Base-by-base conservation (phyloP, 1,140 invertebrate species). In the Drosophila murphyi region DNA sequence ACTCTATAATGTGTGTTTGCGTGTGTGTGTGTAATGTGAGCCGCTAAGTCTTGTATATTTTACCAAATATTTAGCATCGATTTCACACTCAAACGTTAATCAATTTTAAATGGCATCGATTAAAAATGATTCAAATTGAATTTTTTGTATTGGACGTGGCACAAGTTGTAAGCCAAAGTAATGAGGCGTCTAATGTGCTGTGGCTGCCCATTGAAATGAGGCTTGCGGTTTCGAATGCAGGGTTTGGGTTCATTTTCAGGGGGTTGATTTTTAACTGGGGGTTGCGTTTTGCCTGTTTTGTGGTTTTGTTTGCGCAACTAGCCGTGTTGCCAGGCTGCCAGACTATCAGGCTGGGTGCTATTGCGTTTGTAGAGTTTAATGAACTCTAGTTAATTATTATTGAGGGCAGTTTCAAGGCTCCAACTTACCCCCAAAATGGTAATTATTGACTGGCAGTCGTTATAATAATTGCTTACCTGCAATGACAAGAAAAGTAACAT, bases 31-130 rank as follows among this genome's bases (percentile, higher is more conserved):
- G 69, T 35, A 57, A 65, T 65, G 31, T 56, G 63, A 82, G 63
- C 77, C 65, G 70, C 85, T 80, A 78, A 87, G 80, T 88, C 82
- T 71, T 77, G 37, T 77, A 80, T 70, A 72, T 80, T 88, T 87
- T 63, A 74, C 61, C 35, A 62, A 72, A 76, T 75, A 78, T 63
- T 74, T 31, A 31, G 59, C 72, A 52, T 70, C 52, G 56, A 72
- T 81, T 81, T 86, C 69, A 74, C 81, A 80, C 67, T 52, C 55
- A 67, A 78, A 55, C 71, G 83, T 62, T 87, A 88, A 88, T 77
- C 60, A 61, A 69, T 55, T 76, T 83, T 73, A 74, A 88, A 69
- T 47, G 67, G 62, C 12, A 72, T 71, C 76, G 65, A 75, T 76
- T 81, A 56, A 67, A 50, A 76, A 75, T 78, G 52, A 64, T 73